Percentiles rank a stretch among this genome's conserved stretches.
Evolutionary conservation across 2,888 invertebrate species (phyloP).

Genomic region (Furcula furcula): DNA sequence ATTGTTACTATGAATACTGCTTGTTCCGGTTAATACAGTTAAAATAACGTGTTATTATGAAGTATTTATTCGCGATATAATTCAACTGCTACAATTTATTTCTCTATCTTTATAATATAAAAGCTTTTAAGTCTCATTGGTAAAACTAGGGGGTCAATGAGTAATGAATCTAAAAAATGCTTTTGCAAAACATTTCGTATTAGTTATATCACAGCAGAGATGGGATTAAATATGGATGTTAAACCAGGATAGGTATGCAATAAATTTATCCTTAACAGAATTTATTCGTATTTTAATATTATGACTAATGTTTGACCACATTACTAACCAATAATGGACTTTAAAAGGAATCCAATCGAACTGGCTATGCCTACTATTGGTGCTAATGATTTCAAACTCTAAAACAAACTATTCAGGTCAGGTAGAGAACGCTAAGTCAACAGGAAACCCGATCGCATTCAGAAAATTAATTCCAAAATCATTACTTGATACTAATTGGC

Average conservation of each 20-base stretch:
- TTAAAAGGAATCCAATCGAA: slow-evolving; percentile 20
- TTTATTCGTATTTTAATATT: slow-evolving; percentile 13
- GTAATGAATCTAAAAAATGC: no score
- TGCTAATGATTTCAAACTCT: slow-evolving; percentile 24
- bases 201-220: no score
- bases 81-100: no score
- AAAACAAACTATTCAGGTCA: slow-evolving; percentile 35
- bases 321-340: slow-evolving; percentile 2
- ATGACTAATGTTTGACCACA: slow-evolving; percentile 9
- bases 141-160: no score
- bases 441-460: slow-evolving; percentile 35
- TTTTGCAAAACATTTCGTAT: no score
- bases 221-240: no score
- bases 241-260: no score
- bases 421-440: slow-evolving; percentile 27
- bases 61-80: no score
- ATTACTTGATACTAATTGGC: slow-evolving; percentile 45
- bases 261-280: neutral
- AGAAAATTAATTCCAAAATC: slow-evolving; percentile 47
- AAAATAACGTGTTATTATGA: no score
- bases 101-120: no score
- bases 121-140: no score
- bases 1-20: neutral
- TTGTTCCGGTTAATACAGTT: neutral
- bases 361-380: slow-evolving; percentile 21